phyloP scores from a whole-genome alignment of 2,113 vertebrate species.

The Caloenas nicobarica region DNA sequence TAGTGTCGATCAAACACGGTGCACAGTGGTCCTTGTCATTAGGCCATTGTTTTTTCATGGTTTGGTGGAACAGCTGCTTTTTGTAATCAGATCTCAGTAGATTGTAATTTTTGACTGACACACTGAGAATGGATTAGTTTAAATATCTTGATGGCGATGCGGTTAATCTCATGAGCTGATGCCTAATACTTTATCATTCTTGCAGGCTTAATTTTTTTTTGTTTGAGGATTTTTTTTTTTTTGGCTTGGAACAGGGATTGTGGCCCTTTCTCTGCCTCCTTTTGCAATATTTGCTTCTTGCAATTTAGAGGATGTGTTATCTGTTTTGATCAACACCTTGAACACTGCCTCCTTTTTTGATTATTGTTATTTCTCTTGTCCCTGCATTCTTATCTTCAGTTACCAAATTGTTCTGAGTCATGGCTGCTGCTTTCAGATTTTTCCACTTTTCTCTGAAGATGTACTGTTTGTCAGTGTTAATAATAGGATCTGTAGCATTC shows the following conservation, averaged over 20 bases:
- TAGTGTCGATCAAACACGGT: not conserved
- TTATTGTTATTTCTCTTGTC: not conserved
- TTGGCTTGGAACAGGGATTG: not conserved
- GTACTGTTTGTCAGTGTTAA: not conserved
- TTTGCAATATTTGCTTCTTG: not conserved
- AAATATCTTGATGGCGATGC: not conserved
- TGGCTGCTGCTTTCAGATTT: not conserved
- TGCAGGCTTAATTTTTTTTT: not conserved
- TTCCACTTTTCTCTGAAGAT: not conserved
- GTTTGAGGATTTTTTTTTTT: not conserved
- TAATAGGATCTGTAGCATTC: fast-evolving
- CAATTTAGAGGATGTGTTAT: not conserved
- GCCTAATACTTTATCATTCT: not conserved
- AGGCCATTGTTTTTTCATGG: not conserved
- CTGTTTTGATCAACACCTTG: not conserved
- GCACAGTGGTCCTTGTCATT: not conserved
- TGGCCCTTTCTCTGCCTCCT: not conserved
- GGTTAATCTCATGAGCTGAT: not conserved
- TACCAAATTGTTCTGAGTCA: not conserved
- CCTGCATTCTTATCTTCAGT: not conserved
- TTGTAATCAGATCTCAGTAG: not conserved
- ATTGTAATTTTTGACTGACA: not conserved
- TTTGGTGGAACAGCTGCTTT: not conserved
- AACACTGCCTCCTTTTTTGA: not conserved
- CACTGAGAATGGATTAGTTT: not conserved